phyloP scores from a whole-genome alignment of 2,113 vertebrate species.

The Sinosuthora webbiana region DNA sequence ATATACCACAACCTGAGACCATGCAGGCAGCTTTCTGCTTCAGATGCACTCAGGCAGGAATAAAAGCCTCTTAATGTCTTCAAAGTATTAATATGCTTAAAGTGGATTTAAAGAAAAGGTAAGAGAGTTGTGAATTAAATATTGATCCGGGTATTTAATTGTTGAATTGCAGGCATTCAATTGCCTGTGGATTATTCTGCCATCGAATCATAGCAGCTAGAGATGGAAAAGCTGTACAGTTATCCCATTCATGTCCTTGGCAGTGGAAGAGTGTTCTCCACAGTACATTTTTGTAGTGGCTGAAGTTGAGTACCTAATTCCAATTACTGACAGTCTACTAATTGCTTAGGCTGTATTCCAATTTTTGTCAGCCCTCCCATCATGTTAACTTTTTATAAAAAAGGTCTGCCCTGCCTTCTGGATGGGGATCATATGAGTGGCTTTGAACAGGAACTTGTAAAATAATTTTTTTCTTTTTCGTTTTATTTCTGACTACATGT shows the following conservation, averaged over 20 bases:
- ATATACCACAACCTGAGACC: not conserved
- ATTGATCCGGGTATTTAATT: slow-evolving; percentile 47
- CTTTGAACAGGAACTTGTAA: not conserved
- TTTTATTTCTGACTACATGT: not conserved
- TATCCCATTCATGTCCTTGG: slow-evolving; percentile 42
- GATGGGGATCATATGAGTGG: not conserved
- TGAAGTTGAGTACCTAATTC: slow-evolving; percentile 61
- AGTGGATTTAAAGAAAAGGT: slow-evolving; percentile 29
- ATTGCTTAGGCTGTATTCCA: slow-evolving; percentile 57
- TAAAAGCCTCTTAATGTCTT: slow-evolving; percentile 16
- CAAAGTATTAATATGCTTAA: slow-evolving; percentile 34
- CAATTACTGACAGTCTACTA: slow-evolving; percentile 60
- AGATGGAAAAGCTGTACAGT: slow-evolving; percentile 8
- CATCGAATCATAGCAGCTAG: not conserved
- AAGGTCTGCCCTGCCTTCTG: slow-evolving; percentile 35
- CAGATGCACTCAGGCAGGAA: not conserved
- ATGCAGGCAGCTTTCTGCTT: not conserved
- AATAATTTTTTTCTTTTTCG: not conserved
- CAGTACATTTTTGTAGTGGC: not conserved
- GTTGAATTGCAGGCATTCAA: slow-evolving; percentile 12
- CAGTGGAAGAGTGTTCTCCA: slow-evolving; percentile 33
- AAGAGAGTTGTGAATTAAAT: slow-evolving; percentile 48
- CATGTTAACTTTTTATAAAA: slow-evolving; percentile 16
- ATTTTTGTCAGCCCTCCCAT: slow-evolving; percentile 34
- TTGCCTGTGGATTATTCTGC: slow-evolving; percentile 40